Conservation (phyloP, 1,140 invertebrate genomes). For the Brachionus plicatilis region DNA sequence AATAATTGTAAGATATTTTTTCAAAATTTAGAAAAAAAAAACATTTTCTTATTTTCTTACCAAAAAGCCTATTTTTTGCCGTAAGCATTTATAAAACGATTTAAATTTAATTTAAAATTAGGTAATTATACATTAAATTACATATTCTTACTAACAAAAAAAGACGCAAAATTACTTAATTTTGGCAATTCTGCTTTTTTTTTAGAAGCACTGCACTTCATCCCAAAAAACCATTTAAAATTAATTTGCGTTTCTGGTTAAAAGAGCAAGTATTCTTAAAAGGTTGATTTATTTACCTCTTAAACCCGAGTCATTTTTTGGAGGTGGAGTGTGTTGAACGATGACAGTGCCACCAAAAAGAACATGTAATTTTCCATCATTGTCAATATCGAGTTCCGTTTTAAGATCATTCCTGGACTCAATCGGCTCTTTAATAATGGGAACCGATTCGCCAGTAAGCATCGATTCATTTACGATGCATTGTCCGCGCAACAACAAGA, state of each 20-base stretch:
- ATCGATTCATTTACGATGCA: slow-evolving; percentile 97
- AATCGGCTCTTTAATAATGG: slow-evolving; percentile 74
- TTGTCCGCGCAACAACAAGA: slow-evolving; percentile 82
- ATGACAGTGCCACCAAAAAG: slow-evolving; percentile 95
- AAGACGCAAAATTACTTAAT: no score
- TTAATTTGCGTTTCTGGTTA: not conserved
- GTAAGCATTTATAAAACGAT: no score
- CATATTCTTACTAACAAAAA: no score
- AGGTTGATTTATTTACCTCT: slow-evolving; percentile 55
- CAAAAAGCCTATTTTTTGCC: no score
- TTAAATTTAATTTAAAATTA: no score
- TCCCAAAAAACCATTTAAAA: no score
- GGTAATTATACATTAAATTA: no score
- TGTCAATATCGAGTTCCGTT: slow-evolving; percentile 71
- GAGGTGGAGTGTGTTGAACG: slow-evolving; percentile 82
- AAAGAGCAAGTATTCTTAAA: not conserved
- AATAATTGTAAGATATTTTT: no score
- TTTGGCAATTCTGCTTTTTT: no score
- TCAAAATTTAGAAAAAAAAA: no score
- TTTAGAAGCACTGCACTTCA: no score
- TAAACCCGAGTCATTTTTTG: slow-evolving; percentile 66
- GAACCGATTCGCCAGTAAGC: slow-evolving; percentile 91
- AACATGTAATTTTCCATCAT: slow-evolving; percentile 84
- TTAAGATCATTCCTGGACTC: slow-evolving; percentile 60
- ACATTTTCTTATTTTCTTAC: no score